These are phyloP conservation scores for Apodemia zela DNA, from an alignment of 2,888 invertebrate species.

Conservation along the genomic window DNA sequence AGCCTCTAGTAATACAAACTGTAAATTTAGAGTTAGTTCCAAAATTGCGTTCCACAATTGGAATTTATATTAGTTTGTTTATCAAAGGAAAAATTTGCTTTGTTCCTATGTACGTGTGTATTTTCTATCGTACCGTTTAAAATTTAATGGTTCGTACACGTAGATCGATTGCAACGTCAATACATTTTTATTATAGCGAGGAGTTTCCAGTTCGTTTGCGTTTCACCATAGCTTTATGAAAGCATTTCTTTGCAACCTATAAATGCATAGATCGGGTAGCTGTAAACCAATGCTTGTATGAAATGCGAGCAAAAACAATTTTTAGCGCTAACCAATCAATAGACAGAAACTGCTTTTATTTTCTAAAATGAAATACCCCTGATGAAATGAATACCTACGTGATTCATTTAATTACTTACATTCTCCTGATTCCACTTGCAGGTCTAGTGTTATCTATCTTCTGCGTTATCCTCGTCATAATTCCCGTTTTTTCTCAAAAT, in stretches of 20 bases:
- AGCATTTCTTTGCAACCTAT: conserved; percentile 11
- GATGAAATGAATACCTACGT: too few species aligned
- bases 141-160: conserved; percentile 26
- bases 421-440: too few species aligned
- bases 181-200: conserved; percentile 65
- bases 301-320: background rate
- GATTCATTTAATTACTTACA: too few species aligned
- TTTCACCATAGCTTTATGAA: conserved; percentile 23
- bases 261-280: conserved; percentile 17
- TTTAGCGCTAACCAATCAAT: background rate
- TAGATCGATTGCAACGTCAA: conserved; percentile 36
- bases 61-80: background rate
- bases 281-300: background rate
- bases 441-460: too few species aligned
- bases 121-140: conserved; percentile 27
- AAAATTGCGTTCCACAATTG: background rate
- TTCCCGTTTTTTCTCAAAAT: too few species aligned
- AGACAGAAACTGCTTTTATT: background rate
- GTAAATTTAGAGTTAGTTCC: too few species aligned
- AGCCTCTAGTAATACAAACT: too few species aligned
- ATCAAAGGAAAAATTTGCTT: conserved; percentile 18
- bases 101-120: conserved; percentile 21
- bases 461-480: too few species aligned
- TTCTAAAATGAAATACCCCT: too few species aligned
- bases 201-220: conserved; percentile 50